Evolutionary conservation across 2,113 vertebrate genomes (phyloP), one percentile per base, ranked within the genome.

Genomic region (Peromyscus californicus): DNA sequence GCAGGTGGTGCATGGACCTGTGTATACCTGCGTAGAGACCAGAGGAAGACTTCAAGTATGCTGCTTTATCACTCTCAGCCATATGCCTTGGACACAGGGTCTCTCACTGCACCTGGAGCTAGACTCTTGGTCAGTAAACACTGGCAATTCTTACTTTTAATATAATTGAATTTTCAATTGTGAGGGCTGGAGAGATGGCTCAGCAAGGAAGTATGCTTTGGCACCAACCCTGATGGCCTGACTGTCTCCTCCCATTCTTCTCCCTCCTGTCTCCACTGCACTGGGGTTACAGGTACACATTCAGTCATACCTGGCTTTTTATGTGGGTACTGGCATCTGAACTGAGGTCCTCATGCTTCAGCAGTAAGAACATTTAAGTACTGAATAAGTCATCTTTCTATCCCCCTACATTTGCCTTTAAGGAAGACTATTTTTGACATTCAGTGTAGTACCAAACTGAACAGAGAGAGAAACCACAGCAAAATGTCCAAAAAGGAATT

Each of bases 381-480:
- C 57, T 39, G 57, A 42, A 10, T 63, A 26, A 63, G 7, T 31
- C 36, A 42, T 39, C 36, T 61, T 54, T 84, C 24, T 59, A 16
- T 15, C 54, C 36, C 59, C n/a, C n/a, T 42, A 42, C 76, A 33
- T 57, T 74, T 67, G 45, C 70, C 86, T 67, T 70, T 79, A 89
- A 84, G 36, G 19, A 88, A 94, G 10, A 75, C 75, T 72, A 70
- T 65, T 65, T 21, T 89, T 89, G 13, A 78, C 24, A 19, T 92
- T 72, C 51, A 31, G 1, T 82, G 21, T 8, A 75, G 33, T 19
- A 4, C 0, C 69, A 69, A 90, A 89, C 24, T 59, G 59, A 83
- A 39, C 36, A 86, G 19, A 89, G 90, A 89, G 90, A 94, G 69
- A 88, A 94, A 89, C 9, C 5, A 39, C 24, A 74, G 24, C 63